Base-by-base conservation (phyloP, 1,140 invertebrate species). In the Theocolax elegans region DNA sequence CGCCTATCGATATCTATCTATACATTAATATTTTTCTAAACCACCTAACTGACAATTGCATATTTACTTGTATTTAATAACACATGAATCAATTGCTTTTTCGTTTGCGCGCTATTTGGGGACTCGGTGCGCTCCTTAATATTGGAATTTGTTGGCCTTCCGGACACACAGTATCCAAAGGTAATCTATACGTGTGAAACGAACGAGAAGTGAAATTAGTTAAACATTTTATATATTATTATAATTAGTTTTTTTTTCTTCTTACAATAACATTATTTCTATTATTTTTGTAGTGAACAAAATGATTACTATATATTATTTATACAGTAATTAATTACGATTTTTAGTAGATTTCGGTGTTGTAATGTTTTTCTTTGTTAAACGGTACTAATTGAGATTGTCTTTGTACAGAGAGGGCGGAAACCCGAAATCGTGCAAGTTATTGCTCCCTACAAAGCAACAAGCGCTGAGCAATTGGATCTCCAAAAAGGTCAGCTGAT, bases 401-500 rank as follows among this genome's bases (percentile, higher is more conserved):
- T 29, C 64, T 54, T 21, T 49, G 42, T 63, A 60, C 67, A 85
- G 85, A 82, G 86, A 72, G 88, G 87, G 76, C 94, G 92, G 85
- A 95, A 93, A 85, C 90, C 92, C 71, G 95, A 96, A 86, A 95
- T 97, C 73, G 95, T 94, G 13, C 92, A 93, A 79, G 95, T 96
- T 4, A 92, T 97, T 67, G 94, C 95, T 12, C 91, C 94, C 1
- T 97, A 97, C 80, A 91, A 93, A 82, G 93, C 94, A 1, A 94
- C 93, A 4, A 97, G 96, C 79, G 81, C 91, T 0, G 97, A 98
- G 79, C 97, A 99, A 81, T 85, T 99, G 13, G 92, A 92, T 60
- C 84, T 99, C 9, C 91, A 93, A 76, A 90, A 94, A 71, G 97
- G 97, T n/a, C 97, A 99, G 78, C 86, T 99, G 51, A 93, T 99